Conservation (phyloP, 2,888 invertebrate genomes). For the Acrobasis repandana region DNA sequence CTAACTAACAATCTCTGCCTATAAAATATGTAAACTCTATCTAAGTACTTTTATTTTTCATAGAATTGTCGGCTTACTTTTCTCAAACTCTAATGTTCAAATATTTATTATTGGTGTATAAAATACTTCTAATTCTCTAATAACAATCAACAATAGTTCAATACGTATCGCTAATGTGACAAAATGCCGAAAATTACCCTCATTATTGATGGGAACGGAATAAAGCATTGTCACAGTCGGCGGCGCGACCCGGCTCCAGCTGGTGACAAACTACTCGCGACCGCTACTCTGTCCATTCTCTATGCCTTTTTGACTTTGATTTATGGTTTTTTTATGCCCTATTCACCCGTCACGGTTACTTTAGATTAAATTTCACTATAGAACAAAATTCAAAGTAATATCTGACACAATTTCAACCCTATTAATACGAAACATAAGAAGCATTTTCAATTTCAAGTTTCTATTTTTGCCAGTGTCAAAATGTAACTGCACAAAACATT, state of each 20-base stretch:
- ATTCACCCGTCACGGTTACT: constrained; percentile 79
- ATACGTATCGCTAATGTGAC: constrained; percentile 78
- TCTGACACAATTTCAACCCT: constrained; percentile 37
- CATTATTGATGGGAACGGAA: constrained; percentile 78
- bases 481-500: constrained; percentile 54
- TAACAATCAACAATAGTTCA: constrained; percentile 68
- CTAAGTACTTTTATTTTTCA: background rate
- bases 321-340: constrained; percentile 81
- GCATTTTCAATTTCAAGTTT: constrained; percentile 29
- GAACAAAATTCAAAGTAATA: constrained; percentile 33
- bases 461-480: constrained; percentile 28
- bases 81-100: background rate
- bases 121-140: constrained; percentile 48
- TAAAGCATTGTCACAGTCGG: constrained; percentile 57
- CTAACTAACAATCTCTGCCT: too few relatives aligned
- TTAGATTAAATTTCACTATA: constrained; percentile 61
- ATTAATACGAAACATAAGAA: constrained; percentile 30
- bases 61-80: background rate
- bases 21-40: too few relatives aligned
- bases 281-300: constrained; percentile 73
- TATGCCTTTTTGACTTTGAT: constrained; percentile 84
- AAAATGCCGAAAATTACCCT: constrained; percentile 80
- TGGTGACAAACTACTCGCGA: constrained; percentile 74
- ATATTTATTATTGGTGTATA: constrained; percentile 19
- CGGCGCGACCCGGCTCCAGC: constrained; percentile 57